A percentile compares a stretch with the other conserved stretches of the same genome.
phyloP scores from a whole-genome alignment of 1,140 invertebrate genomes.

The Gerris buenoi region DNA sequence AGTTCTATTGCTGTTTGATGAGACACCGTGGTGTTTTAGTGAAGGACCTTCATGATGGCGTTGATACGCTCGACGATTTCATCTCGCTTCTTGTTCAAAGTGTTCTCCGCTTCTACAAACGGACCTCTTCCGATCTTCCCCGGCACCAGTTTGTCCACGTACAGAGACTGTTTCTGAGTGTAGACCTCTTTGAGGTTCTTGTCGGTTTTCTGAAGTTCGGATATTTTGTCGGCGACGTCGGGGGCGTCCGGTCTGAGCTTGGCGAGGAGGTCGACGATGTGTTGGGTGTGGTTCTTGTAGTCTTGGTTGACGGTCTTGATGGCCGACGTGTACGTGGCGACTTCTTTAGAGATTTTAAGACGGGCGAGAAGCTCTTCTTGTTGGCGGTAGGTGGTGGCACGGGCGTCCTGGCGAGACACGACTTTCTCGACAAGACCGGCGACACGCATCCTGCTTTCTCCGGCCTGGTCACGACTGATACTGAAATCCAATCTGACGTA shows the following conservation, averaged over 20 bases:
- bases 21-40: constrained; percentile 18
- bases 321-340: constrained; percentile 32
- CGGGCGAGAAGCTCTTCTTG: constrained; percentile 47
- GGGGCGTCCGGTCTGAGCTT: constrained; percentile 46
- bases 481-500: constrained; percentile 93
- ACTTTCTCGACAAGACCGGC: constrained; percentile 39
- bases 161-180: constrained; percentile 35
- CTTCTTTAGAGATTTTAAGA: constrained; percentile 48
- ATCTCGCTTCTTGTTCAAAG: constrained; percentile 44
- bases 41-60: constrained; percentile 35
- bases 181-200: constrained; percentile 35
- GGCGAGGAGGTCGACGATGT: constrained; percentile 39
- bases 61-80: constrained; percentile 52
- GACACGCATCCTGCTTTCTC: constrained; percentile 39
- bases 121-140: constrained; percentile 47
- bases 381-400: constrained; percentile 43
- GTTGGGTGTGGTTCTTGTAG: constrained; percentile 42
- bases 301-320: constrained; percentile 46
- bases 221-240: constrained; percentile 46
- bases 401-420: constrained; percentile 42
- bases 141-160: constrained; percentile 48
- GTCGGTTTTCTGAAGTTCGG: constrained; percentile 47
- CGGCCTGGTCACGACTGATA: constrained; percentile 43
- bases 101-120: constrained; percentile 45
- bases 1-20: not conserved